Conservation (phyloP, 2,888 invertebrate genomes). For the Nycteola revayana region DNA sequence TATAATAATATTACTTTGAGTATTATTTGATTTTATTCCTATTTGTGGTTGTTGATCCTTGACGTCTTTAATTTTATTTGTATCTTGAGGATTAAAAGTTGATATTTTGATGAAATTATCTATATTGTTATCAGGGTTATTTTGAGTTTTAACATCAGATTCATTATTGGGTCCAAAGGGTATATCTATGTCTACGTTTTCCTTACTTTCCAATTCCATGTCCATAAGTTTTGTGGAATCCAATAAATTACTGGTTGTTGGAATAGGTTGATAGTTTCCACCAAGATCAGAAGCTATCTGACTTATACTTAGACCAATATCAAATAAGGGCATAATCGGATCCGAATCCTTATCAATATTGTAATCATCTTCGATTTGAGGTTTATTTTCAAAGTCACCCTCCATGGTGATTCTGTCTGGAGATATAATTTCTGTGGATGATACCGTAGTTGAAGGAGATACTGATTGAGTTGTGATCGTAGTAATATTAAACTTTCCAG, state of each 20-base stretch:
- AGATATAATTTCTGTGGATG: slow-evolving; percentile 56
- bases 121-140: slow-evolving; percentile 27
- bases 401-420: slow-evolving; percentile 31
- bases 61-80: slow-evolving; percentile 15
- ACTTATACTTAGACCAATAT: slow-evolving; percentile 74
- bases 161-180: slow-evolving; percentile 45
- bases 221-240: slow-evolving; percentile 51
- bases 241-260: slow-evolving; percentile 57
- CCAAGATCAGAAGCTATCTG: slow-evolving; percentile 77
- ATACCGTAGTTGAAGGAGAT: slow-evolving; percentile 61
- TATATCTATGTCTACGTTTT: slow-evolving; percentile 66
- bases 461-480: slow-evolving; percentile 73
- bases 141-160: slow-evolving; percentile 28
- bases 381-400: slow-evolving; percentile 19
- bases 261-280: slow-evolving; percentile 56
- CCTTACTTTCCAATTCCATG: slow-evolving; percentile 66
- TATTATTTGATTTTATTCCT: slow-evolving; percentile 7
- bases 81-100: slow-evolving; percentile 57
- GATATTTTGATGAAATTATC: slow-evolving; percentile 69
- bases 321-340: slow-evolving; percentile 56
- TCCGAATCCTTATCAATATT: slow-evolving; percentile 38
- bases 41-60: slow-evolving; percentile 11
- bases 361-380: slow-evolving; percentile 9
- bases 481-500: slow-evolving; percentile 56
- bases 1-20: slow-evolving; percentile 21